phyloP scores from a whole-genome alignment of 1,140 invertebrate species.

The Drosophila fuyamai region DNA sequence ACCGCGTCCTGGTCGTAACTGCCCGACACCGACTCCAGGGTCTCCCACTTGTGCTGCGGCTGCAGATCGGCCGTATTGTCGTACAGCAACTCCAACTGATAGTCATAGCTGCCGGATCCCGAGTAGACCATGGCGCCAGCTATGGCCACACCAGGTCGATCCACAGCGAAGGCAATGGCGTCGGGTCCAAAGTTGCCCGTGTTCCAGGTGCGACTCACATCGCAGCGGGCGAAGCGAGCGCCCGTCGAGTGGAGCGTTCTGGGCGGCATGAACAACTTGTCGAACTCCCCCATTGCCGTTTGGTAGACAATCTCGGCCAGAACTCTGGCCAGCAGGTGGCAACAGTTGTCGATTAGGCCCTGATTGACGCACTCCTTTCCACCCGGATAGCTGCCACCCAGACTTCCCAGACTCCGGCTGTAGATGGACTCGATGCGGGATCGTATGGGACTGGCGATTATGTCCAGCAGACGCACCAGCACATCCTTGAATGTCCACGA shows the following conservation, averaged over 20 bases:
- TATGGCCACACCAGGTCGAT: slow-evolving; percentile 94
- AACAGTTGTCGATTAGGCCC: slow-evolving; percentile 91
- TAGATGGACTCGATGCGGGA: slow-evolving; percentile 85
- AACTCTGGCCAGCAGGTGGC: slow-evolving; percentile 93
- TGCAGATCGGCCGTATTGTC: slow-evolving; percentile 87
- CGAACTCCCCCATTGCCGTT: slow-evolving; percentile 86
- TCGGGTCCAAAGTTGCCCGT: slow-evolving; percentile 98
- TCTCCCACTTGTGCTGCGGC: slow-evolving; percentile 85
- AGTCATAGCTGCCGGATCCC: slow-evolving; percentile 93
- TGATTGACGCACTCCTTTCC: slow-evolving; percentile 75
- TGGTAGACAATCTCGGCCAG: slow-evolving; percentile 95
- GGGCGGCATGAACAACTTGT: slow-evolving; percentile 85
- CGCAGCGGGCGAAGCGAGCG: slow-evolving; percentile 95
- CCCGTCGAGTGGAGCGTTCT: slow-evolving; percentile 93
- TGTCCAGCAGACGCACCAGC: slow-evolving; percentile 91
- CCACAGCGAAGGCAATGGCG: slow-evolving; percentile 97
- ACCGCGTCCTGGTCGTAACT: slow-evolving; percentile 86
- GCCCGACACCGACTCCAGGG: slow-evolving; percentile 76
- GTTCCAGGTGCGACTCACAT: slow-evolving; percentile 96
- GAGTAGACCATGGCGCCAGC: slow-evolving; percentile 95
- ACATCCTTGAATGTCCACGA: slow-evolving; percentile 94
- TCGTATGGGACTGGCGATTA: slow-evolving; percentile 92
- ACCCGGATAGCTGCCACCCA: slow-evolving; percentile 45
- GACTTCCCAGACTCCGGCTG: slow-evolving; percentile 62
- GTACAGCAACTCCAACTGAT: slow-evolving; percentile 96